Evolutionary conservation across 2,113 vertebrate species (phyloP), one percentile per base, ranked within the genome.

Genomic region (Halichoeres trimaculatus): DNA sequence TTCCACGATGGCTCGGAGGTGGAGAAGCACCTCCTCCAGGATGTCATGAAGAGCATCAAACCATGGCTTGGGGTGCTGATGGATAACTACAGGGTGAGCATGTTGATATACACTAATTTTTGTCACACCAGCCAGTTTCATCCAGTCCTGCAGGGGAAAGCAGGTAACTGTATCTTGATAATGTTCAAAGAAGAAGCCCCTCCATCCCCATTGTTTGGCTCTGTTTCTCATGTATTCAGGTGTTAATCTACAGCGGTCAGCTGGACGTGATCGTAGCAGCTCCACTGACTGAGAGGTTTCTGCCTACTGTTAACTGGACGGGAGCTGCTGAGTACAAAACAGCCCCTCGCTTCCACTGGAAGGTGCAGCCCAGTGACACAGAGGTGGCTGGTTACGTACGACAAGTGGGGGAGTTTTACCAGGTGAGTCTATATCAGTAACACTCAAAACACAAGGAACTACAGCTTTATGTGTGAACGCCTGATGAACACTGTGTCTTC

Each of bases 171-270:
- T 14, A 2, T 48, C 16, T 30, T 5, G 14, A 24, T 34, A 3
- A 20, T 34, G 11, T 35, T 11, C 9, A 48, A 47, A 19, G 13
- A 30, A 4, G 12, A 61, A 61, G 34, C n/a, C 11, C 20, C 26
- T 8, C n/a, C 53, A 13, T 5, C 23, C 17, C 8, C 23, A 3
- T 14, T 57, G 4, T 41, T 19, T 38, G 5, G 1, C n/a, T 12
- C 19, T 2, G 50, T 34, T 43, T 8, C 60, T 5, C 70, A 20
- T 52, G 8, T 24, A 17, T 34, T 19, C 78, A 95, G 95, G 95
- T 97, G 63, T 85, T 98, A 43, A 85, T 97, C 43, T 96, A 97
- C 89, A 97, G 83, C 0, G 96, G 96, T n/a, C 95, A 96, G 74
- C 93, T 96, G 81, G 96, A 97, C 54, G 89, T 96, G 2, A 94